phyloP scores from a whole-genome alignment of 1,140 invertebrate species.

The Apis cerana region DNA sequence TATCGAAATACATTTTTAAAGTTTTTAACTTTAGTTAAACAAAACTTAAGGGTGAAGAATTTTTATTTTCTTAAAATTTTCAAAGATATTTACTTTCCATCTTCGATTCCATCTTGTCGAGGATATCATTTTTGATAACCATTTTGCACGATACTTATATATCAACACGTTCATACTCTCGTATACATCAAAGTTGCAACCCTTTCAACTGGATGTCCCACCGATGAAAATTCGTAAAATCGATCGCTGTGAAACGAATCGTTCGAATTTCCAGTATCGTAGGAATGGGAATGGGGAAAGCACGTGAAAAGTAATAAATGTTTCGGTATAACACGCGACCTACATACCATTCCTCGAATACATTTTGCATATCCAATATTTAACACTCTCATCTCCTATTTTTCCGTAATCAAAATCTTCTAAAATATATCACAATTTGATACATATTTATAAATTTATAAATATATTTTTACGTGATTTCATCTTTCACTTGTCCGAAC shows the following conservation, averaged over 20 bases:
- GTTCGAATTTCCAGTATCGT: not conserved
- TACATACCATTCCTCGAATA: not conserved
- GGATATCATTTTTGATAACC: not conserved
- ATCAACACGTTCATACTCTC: not conserved
- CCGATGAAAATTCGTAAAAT: not conserved
- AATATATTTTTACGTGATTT: not conserved
- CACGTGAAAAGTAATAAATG: slow-evolving; percentile 22
- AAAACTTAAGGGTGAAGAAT: not conserved
- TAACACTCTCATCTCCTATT: not conserved
- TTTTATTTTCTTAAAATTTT: not conserved
- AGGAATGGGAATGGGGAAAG: not conserved
- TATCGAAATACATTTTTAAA: too few relatives aligned
- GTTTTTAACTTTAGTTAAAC: too few relatives aligned
- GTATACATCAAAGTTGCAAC: not conserved
- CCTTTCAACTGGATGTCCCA: not conserved
- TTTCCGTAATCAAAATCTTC: not conserved
- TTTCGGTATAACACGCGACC: not conserved
- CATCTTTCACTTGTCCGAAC: not conserved
- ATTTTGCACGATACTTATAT: not conserved
- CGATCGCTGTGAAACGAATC: not conserved
- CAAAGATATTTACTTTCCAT: not conserved
- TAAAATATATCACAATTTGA: not conserved
- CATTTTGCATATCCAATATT: not conserved
- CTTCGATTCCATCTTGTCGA: not conserved
- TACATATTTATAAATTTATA: too few relatives aligned